Evolutionary conservation across 2,113 vertebrate species (phyloP).

Genomic region (Gallinago jamesoni): DNA sequence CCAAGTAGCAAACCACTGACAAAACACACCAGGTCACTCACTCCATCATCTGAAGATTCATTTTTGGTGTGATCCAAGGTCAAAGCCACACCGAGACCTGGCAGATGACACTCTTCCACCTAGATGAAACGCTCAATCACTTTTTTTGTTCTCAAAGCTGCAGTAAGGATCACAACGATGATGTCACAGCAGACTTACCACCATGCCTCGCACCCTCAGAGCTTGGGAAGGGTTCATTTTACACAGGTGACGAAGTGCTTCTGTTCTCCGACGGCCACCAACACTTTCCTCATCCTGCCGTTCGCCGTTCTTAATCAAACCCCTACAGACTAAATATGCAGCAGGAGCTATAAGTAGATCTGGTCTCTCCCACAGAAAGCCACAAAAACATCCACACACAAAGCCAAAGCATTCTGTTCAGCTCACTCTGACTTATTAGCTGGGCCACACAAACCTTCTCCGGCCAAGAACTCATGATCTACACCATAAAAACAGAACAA

Average conservation of each 20-base stretch:
- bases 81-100: constrained; percentile 94
- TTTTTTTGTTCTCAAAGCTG: background rate
- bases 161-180: accelerated
- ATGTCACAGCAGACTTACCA: constrained; percentile 76
- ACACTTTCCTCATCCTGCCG: constrained; percentile 95
- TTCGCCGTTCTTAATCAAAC: constrained; percentile 96
- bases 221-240: constrained; percentile 98
- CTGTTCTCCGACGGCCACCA: constrained; percentile 92
- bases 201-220: constrained; percentile 96
- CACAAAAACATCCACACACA: background rate
- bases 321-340: constrained; percentile 85
- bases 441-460: background rate
- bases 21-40: constrained; percentile 95
- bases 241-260: constrained; percentile 92
- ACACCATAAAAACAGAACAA: background rate
- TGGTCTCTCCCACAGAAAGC: background rate
- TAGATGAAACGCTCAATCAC: constrained; percentile 8
- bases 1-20: constrained; percentile 96
- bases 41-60: constrained; percentile 88
- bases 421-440: background rate
- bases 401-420: background rate
- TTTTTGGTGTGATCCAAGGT: constrained; percentile 94
- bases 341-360: background rate
- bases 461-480: accelerated
- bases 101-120: constrained; percentile 97